Evolutionary conservation across 2,797 vertebrate species (phyloP).

Genomic region (Chanos chanos): DNA sequence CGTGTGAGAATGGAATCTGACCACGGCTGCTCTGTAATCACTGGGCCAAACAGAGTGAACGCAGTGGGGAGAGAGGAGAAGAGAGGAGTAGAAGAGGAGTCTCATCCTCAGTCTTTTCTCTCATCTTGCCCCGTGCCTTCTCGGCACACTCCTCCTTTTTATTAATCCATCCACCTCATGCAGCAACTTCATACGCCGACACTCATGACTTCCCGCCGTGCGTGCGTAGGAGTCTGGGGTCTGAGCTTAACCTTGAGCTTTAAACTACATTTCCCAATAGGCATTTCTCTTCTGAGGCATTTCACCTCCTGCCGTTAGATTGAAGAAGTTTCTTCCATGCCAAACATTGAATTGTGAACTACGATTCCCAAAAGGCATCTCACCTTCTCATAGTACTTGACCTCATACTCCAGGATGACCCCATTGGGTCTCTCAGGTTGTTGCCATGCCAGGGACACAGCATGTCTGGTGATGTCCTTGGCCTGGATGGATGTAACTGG

Average conservation of each 20-base stretch:
- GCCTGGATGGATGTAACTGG: conserved; percentile 88
- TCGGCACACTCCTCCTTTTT: background rate
- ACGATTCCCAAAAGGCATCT: conserved; percentile 31
- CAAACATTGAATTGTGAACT: background rate
- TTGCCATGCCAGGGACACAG: conserved; percentile 90
- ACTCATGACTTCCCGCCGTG: no score
- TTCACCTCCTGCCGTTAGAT: background rate
- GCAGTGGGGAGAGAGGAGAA: conserved; percentile 22
- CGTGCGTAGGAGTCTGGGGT: no score
- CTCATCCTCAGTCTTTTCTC: no score
- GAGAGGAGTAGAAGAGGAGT: background rate
- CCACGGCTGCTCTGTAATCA: conserved; percentile 35
- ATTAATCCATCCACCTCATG: conserved; percentile 23
- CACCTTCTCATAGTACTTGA: conserved; percentile 99
- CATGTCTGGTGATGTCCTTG: conserved; percentile 92
- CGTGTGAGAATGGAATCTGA: conserved; percentile 24
- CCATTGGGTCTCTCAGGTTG: conserved; percentile 95
- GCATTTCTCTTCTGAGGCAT: background rate
- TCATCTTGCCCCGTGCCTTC: conserved; percentile 2
- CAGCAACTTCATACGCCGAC: background rate
- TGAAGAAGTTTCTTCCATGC: background rate
- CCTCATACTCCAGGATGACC: conserved; percentile 96
- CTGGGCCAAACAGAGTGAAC: conserved; percentile 21
- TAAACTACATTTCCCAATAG: background rate
- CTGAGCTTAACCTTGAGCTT: background rate